phyloP scores from a whole-genome alignment of 2,888 invertebrate species.

The Tenthredo amoena region DNA sequence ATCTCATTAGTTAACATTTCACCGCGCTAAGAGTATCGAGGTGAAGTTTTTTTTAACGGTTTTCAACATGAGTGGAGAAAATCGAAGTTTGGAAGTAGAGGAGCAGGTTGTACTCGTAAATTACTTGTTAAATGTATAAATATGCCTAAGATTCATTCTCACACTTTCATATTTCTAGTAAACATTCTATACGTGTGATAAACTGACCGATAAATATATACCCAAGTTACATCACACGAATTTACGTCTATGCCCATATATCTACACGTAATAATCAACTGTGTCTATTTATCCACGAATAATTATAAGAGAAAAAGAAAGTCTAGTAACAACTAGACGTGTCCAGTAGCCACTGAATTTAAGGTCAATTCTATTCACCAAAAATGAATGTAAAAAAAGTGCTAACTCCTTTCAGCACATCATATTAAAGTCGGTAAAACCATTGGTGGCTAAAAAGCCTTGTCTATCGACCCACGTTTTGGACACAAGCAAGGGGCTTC shows the following conservation, averaged over 20 bases:
- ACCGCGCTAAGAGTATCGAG: not conserved
- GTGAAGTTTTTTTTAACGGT: not conserved
- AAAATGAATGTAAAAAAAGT: not conserved
- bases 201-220: not conserved
- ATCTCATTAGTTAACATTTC: not conserved
- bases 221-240: not conserved
- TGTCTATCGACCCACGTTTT: conserved; percentile 88
- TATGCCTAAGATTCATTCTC: not conserved
- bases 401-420: conserved; percentile 43
- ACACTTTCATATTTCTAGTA: not conserved
- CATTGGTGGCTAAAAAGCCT: conserved; percentile 73
- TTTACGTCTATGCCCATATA: not conserved
- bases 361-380: not conserved
- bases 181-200: not conserved
- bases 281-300: not conserved
- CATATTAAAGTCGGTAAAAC: conserved; percentile 45
- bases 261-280: not conserved
- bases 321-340: not conserved
- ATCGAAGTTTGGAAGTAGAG: conserved; percentile 14
- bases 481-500: conserved; percentile 85
- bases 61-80: conserved; percentile 11
- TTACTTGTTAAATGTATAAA: not conserved
- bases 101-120: conserved; percentile 22
- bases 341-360: not conserved
- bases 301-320: conserved; percentile 1